Conservation (phyloP, 2,888 invertebrate genomes). For the Teleogryllus oceanicus region DNA sequence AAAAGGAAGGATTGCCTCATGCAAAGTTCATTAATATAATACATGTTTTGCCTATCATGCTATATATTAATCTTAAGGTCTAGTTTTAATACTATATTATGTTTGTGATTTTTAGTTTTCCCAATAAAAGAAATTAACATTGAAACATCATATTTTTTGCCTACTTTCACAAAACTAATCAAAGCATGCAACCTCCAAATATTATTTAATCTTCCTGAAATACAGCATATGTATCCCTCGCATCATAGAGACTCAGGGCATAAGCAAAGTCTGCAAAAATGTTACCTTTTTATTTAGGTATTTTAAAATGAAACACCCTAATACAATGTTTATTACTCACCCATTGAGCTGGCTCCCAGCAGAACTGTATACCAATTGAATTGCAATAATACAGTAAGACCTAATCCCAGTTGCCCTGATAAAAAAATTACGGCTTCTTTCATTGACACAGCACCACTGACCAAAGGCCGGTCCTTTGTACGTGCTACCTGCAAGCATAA, state of each 20-base stretch:
- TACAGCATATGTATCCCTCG: too few species aligned
- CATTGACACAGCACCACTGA: conserved; percentile 70
- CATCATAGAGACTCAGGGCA: too few species aligned
- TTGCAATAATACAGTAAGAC: conserved; percentile 80
- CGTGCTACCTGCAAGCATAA: conserved; percentile 65
- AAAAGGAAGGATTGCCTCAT: conserved; percentile 21
- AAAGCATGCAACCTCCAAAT: too few species aligned
- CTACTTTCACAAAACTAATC: too few species aligned
- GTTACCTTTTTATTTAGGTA: too few species aligned
- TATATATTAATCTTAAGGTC: conserved; percentile 20
- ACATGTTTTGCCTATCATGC: conserved; percentile 23
- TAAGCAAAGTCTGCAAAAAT: too few species aligned
- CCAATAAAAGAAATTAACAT: too few species aligned
- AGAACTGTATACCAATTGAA: conserved; percentile 83
- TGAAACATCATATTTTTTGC: too few species aligned
- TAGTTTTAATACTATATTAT: background rate
- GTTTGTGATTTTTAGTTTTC: too few species aligned
- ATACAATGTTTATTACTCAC: conserved; percentile 46
- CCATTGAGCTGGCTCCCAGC: conserved; percentile 76
- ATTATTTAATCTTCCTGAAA: too few species aligned
- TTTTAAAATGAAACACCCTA: too few species aligned
- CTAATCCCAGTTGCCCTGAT: conserved; percentile 75
- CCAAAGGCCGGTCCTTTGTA: conserved; percentile 82
- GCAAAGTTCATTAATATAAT: conserved; percentile 26
- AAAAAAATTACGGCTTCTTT: conserved; percentile 77